A percentile compares a stretch with the other conserved stretches of the same genome.
phyloP scores from a whole-genome alignment of 2,888 invertebrate genomes.

The Aproaerema taeniolella region DNA sequence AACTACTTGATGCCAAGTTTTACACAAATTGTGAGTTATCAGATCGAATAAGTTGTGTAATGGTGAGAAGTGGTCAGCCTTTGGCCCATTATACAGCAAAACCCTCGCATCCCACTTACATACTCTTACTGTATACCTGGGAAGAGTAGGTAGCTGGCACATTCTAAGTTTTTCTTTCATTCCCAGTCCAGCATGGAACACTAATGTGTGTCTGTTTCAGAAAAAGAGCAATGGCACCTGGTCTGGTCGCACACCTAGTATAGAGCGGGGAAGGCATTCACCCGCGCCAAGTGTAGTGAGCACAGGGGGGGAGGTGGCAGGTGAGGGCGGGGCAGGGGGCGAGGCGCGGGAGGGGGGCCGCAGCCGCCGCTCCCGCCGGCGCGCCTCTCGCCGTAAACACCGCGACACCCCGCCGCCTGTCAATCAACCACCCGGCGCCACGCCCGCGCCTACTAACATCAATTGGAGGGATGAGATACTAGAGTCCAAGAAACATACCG shows the following conservation, averaged over 20 bases:
- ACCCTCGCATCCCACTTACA: no score
- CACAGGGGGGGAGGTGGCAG: conserved; percentile 24
- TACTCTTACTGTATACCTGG: no score
- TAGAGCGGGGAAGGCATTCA: conserved; percentile 51
- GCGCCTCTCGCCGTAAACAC: conserved; percentile 31
- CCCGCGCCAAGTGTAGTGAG: conserved; percentile 33
- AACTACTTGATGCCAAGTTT: no score
- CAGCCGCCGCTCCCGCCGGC: conserved; percentile 27
- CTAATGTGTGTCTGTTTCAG: conserved; percentile 30
- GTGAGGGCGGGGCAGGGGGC: conserved; percentile 29
- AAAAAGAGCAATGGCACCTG: conserved; percentile 49
- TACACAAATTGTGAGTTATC: no score
- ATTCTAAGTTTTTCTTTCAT: no score
- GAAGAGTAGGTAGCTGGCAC: no score
- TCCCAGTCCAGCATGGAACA: no score
- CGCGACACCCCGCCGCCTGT: conserved; percentile 27
- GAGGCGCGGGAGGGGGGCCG: conserved; percentile 28
- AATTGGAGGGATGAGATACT: conserved; percentile 72
- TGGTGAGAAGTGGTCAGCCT: no score
- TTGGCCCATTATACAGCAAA: no score
- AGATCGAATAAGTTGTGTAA: no score
- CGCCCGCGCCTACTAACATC: conserved; percentile 37
- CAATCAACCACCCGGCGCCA: conserved; percentile 28
- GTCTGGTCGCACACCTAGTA: conserved; percentile 46
- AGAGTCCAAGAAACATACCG: conserved; percentile 57